Conservation (phyloP, 2,888 invertebrate genomes). For the Erynnis tages region DNA sequence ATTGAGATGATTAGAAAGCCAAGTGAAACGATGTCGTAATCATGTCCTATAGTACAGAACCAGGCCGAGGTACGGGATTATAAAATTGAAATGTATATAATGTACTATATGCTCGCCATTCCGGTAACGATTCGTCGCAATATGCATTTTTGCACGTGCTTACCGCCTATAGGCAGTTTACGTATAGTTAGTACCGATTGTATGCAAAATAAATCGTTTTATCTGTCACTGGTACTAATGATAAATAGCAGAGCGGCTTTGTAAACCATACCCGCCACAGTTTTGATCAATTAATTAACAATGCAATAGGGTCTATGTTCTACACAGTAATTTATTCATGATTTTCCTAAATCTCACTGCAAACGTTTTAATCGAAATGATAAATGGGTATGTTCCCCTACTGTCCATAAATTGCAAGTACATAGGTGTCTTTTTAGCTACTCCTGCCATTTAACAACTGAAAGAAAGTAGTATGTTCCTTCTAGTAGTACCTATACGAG, state of each 20-base stretch:
- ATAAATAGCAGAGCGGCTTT: neutral
- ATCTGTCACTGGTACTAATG: conserved; percentile 21
- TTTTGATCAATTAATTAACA: too few relatives aligned
- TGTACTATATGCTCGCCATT: too few relatives aligned
- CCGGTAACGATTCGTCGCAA: conserved; percentile 33
- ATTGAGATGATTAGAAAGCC: conserved; percentile 16
- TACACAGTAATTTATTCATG: too few relatives aligned
- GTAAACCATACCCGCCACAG: neutral
- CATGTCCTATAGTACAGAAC: conserved; percentile 17
- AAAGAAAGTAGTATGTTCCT: too few relatives aligned
- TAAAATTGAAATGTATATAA: conserved; percentile 32
- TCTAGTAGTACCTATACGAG: too few relatives aligned
- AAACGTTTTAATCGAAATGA: too few relatives aligned
- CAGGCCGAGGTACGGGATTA: conserved; percentile 41
- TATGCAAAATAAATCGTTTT: conserved; percentile 64
- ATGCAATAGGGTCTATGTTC: too few relatives aligned
- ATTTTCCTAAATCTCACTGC: too few relatives aligned
- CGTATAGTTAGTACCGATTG: conserved; percentile 50
- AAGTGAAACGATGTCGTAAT: conserved; percentile 15
- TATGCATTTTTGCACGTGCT: conserved; percentile 64
- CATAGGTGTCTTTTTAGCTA: too few relatives aligned
- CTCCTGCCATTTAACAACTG: too few relatives aligned
- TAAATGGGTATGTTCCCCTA: too few relatives aligned
- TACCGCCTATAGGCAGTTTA: conserved; percentile 40
- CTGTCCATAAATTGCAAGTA: too few relatives aligned